These are phyloP conservation scores for Chiridota heheva DNA, from an alignment of 35 echinoderm and acorn worm species.

Conservation along the genomic window DNA sequence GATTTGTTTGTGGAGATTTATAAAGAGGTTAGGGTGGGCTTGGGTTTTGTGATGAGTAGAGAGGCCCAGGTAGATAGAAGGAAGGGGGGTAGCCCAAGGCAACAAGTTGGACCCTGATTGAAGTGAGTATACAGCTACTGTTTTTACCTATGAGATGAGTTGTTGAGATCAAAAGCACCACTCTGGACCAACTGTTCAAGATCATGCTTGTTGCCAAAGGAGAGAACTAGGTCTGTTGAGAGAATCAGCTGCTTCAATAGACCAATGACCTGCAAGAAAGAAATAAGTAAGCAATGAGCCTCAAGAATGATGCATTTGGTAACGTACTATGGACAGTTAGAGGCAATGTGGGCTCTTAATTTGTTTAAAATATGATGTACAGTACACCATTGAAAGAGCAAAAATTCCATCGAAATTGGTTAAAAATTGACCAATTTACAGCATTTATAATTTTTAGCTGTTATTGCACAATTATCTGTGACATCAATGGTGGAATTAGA, in stretches of 20 bases:
- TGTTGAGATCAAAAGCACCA: slow-evolving; percentile 52
- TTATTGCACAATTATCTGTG: too few species aligned
- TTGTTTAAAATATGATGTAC: background rate
- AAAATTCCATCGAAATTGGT: too few species aligned
- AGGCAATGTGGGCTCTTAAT: background rate
- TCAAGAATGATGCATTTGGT: background rate
- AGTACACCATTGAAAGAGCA: too few species aligned
- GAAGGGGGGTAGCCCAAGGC: too few species aligned
- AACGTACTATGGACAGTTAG: background rate
- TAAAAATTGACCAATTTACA: too few species aligned
- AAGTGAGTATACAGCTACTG: background rate
- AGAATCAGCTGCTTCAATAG: slow-evolving; percentile 71
- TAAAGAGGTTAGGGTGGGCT: too few species aligned
- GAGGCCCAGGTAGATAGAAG: too few species aligned
- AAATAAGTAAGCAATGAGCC: background rate
- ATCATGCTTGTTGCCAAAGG: slow-evolving; percentile 66
- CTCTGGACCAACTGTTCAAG: slow-evolving; percentile 55
- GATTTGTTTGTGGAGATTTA: too few species aligned
- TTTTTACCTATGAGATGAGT: slow-evolving; percentile 66
- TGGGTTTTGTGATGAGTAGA: too few species aligned
- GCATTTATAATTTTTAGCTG: too few species aligned
- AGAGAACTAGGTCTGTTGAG: slow-evolving; percentile 58
- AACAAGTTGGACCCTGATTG: too few species aligned
- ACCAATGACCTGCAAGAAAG: slow-evolving; percentile 51
- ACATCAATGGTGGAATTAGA: too few species aligned